These are phyloP conservation scores for Arenaria interpres DNA, from an alignment of 2,113 vertebrate genomes.

Conservation along the genomic window DNA sequence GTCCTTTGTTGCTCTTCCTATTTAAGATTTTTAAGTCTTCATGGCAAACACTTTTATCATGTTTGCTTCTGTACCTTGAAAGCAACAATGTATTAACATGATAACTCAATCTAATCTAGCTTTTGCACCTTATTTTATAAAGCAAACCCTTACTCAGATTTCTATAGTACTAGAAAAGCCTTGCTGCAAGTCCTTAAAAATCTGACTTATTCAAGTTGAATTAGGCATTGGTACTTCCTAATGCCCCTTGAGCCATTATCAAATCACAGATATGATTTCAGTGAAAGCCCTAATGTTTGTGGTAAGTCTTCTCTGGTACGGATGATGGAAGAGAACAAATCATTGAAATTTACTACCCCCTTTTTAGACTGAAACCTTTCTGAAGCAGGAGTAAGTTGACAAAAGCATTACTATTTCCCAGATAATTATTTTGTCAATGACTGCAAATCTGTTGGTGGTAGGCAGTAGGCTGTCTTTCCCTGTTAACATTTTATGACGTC, in stretches of 20 bases:
- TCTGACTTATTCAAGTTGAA: not conserved
- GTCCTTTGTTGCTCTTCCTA: not conserved
- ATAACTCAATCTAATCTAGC: not conserved
- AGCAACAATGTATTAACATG: not conserved
- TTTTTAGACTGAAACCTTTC: not conserved
- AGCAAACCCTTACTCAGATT: not conserved
- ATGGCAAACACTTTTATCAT: not conserved
- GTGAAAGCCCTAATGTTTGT: not conserved
- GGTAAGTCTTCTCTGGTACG: not conserved
- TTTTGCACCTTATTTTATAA: not conserved
- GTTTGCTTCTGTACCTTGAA: not conserved
- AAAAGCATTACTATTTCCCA: not conserved
- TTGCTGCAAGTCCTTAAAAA: not conserved
- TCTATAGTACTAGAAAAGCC: not conserved
- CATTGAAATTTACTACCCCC: not conserved
- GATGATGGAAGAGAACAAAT: not conserved
- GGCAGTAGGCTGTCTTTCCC: not conserved
- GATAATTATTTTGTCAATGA: not conserved
- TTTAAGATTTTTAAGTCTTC: not conserved
- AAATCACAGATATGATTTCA: not conserved
- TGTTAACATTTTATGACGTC: not conserved
- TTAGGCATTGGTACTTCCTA: not conserved
- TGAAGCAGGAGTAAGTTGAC: not conserved
- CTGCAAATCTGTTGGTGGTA: not conserved
- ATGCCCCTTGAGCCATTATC: not conserved